Conservation (phyloP, 1,140 invertebrate species). For the Neodiprion pinetum region DNA sequence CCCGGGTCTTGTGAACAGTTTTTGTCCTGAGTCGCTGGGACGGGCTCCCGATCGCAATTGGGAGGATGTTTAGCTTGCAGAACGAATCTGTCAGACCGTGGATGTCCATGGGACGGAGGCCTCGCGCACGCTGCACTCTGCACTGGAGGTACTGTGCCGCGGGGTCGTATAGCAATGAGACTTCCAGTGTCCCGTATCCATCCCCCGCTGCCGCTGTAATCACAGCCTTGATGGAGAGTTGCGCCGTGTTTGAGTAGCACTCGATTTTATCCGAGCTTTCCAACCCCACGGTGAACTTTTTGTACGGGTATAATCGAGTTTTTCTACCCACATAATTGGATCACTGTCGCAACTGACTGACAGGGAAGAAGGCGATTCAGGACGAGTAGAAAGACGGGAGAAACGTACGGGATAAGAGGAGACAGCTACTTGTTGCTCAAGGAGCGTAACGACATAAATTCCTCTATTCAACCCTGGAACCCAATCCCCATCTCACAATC, state of each 20-base stretch:
- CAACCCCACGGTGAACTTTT: too few relatives aligned
- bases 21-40: conserved; percentile 83
- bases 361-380: too few relatives aligned
- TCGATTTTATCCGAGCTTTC: too few relatives aligned
- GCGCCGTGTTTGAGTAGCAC: neutral
- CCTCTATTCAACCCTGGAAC: too few relatives aligned
- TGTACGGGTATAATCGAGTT: too few relatives aligned
- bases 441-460: too few relatives aligned
- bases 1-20: conserved; percentile 89
- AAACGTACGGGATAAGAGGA: too few relatives aligned
- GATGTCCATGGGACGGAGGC: conserved; percentile 86
- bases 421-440: too few relatives aligned
- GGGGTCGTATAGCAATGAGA: conserved; percentile 81
- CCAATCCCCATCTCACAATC: too few relatives aligned
- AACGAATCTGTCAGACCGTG: conserved; percentile 92
- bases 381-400: too few relatives aligned
- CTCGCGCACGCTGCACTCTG: conserved; percentile 75
- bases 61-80: conserved; percentile 86
- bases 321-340: too few relatives aligned
- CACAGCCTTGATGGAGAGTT: neutral
- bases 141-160: conserved; percentile 79
- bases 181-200: conserved; percentile 70
- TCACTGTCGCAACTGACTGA: too few relatives aligned
- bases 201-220: conserved; percentile 26
- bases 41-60: conserved; percentile 68